Evolutionary conservation across 1,140 invertebrate species (phyloP), one percentile per base, ranked within the genome.

Genomic region (Drosophila asahinai): DNA sequence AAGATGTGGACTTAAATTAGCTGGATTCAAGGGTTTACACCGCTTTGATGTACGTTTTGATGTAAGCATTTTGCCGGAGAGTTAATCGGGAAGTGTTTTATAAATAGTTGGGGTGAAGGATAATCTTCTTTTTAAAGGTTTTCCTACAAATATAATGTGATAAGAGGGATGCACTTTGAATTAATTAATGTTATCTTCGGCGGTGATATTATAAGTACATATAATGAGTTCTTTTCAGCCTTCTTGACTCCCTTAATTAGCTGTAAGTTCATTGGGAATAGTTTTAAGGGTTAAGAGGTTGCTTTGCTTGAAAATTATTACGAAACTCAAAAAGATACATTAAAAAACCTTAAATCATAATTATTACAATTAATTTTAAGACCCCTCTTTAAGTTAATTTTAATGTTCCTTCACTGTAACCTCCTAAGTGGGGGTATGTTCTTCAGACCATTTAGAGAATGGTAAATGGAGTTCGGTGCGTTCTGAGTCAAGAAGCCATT

Each of bases 401-500:
- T 67, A 67, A 11, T 14, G 33, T 40, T 25, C 27, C 12, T 47
- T 68, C 22, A 71, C 67, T 71, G 67, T 71, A 71, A n/a, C 30
- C 33, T 38, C 30, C 14, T 15, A n/a, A 42, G 49, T 25, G 25
- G 17, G 17, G 43, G 19, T 5, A 40, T 47, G 63, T 14, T 55
- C 43, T 61, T 38, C 4, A 38, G 38, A 52, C 19, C 57, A 52
- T 59, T 45, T 33, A 8, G 40, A 27, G 14, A 51, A 27, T 57
- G 49, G 57, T 52, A 19, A 61, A 61, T 70, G 45, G 43, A 57
- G 63, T 68, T 43, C 47, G 27, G 54, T 30, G 54, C 58, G 61
- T 66, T 68, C 48, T 57, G 33, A 38, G 30, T 42, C 40, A 66
- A 65, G 79, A 80, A 86, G 80, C 83, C 79, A 77, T 76, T 86